Conservation (phyloP, 2,888 invertebrate genomes). For the Chrysolina haemoptera region DNA sequence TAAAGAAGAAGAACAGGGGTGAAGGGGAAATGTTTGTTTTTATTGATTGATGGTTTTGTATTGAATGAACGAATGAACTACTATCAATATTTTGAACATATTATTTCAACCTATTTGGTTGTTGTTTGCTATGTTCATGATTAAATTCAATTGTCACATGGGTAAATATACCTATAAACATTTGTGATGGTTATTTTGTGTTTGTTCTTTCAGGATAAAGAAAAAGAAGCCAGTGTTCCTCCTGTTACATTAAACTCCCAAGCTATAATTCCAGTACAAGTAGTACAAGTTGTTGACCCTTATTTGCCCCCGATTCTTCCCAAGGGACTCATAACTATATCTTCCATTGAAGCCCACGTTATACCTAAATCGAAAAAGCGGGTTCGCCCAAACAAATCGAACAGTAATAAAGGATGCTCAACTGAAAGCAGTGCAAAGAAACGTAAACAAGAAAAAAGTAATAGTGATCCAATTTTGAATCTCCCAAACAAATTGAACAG, state of each 20-base stretch:
- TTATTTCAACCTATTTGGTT: no score
- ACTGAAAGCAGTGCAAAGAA: background rate
- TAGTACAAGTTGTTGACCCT: conserved; percentile 6
- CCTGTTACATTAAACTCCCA: background rate
- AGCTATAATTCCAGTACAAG: background rate
- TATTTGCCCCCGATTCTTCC: conserved; percentile 1
- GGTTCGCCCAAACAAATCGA: background rate
- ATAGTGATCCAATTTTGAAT: conserved; percentile 45
- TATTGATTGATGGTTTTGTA: no score
- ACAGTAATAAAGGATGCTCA: background rate
- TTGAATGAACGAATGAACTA: no score
- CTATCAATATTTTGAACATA: no score
- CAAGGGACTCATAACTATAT: background rate
- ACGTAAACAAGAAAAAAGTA: background rate
- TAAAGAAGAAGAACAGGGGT: no score
- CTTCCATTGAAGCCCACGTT: background rate
- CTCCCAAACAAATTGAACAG: no score
- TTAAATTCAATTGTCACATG: no score
- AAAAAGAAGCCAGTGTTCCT: background rate
- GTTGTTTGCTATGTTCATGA: no score
- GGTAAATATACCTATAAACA: no score
- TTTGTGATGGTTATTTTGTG: no score
- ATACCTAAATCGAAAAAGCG: background rate
- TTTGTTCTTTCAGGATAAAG: no score
- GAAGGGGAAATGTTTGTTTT: no score